Evolutionary conservation across 1,140 invertebrate genomes (phyloP), one percentile per base, ranked within the genome.

Genomic region (Rhagoletis pomonella): DNA sequence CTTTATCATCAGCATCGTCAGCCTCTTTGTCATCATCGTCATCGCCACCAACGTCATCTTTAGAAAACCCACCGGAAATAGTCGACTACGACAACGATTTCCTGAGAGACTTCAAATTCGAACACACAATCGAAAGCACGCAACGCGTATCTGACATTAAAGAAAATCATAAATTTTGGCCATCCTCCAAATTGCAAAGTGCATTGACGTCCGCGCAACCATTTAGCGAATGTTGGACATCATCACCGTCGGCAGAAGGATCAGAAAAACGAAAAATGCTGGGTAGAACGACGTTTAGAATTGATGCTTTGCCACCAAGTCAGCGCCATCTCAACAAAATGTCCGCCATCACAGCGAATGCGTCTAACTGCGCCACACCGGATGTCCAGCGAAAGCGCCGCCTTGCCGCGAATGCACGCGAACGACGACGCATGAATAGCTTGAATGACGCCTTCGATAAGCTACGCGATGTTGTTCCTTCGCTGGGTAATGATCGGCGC

Each of bases 371-470:
- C 29, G 84, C 10, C 3, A 58, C 86, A 39, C 73, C 87, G 0
- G 94, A 94, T 44, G 94, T 96, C 0, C 67, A 96, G 17, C 94
- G 94, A 85, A 95, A 95, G 88, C 94, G 96, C 14, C 93, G 96
- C 44, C 92, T 96, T 42, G 96, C 96, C 0, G 96, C 96, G 0
- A 97, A 97, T 91, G 97, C 96, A 1, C 93, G 96, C 0, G 97
- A 97, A 93, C 93, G 97, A 55, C 93, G 96, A 65, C 92, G 97
- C 60, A 97, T 97, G 97, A 97, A 97, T 91, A 96, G 96, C 60
- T 93, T 97, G 65, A 97, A 97, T 91, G 96, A 96, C 65, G 97
- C 97, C 4, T 97, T 97, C 91, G 97, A 97, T 90, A 91, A 95
- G 89, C 90, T 98, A 9, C 94, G 97, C n/a, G 95, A 96, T 89